Conservation (phyloP, 2,113 vertebrate species). For the Siphamia tubifer region DNA sequence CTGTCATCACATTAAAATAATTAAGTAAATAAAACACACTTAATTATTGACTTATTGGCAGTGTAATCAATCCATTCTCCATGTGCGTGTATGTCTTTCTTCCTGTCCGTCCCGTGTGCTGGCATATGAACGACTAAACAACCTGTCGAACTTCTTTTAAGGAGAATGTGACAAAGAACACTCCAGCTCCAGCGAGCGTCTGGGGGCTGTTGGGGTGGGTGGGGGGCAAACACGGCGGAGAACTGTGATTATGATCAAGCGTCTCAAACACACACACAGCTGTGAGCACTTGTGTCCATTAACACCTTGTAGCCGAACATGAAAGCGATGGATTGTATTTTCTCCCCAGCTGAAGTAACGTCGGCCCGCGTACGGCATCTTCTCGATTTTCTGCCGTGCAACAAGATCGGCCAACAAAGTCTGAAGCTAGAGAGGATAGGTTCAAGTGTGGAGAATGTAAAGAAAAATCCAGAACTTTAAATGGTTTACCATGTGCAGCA, state of each 20-base stretch:
- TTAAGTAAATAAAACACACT: neutral
- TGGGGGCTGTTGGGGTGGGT: neutral
- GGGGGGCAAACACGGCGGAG: neutral
- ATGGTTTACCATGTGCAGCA: slow-evolving; percentile 54
- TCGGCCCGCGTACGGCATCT: slow-evolving; percentile 33
- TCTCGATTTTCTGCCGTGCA: slow-evolving; percentile 58
- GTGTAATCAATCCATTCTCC: neutral
- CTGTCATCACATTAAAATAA: too few species aligned
- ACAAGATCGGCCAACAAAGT: slow-evolving; percentile 61
- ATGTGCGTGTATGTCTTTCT: neutral
- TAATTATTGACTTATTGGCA: slow-evolving; percentile 1
- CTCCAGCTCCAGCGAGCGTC: slow-evolving; percentile 7
- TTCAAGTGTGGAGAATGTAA: slow-evolving; percentile 59
- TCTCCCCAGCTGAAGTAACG: slow-evolving; percentile 36
- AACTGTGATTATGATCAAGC: slow-evolving; percentile 64
- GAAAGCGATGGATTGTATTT: slow-evolving; percentile 62
- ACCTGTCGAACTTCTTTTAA: slow-evolving; percentile 26
- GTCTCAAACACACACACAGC: slow-evolving; percentile 70
- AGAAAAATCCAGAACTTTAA: slow-evolving; percentile 48
- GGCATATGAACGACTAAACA: slow-evolving; percentile 9
- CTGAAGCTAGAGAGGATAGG: slow-evolving; percentile 14
- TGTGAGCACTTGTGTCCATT: slow-evolving; percentile 77
- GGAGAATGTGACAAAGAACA: slow-evolving; percentile 53
- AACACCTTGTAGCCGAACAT: slow-evolving; percentile 74
- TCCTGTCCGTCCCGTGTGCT: neutral